phyloP scores from a whole-genome alignment of 2,888 invertebrate species.

The Ectemnius cavifrons region DNA sequence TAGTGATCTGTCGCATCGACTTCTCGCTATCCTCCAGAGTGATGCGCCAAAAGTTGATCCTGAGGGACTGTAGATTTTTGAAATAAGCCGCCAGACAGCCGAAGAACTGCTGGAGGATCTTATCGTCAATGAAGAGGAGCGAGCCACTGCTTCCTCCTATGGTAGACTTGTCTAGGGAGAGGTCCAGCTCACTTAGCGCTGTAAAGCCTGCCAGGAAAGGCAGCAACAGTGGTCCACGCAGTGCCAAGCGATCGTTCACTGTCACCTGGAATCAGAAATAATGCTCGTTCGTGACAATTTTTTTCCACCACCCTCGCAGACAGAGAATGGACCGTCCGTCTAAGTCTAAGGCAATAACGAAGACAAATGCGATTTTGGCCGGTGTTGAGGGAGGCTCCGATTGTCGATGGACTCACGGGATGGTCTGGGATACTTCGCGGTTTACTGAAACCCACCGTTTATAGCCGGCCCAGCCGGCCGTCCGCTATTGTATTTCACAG shows the following conservation, averaged over 20 bases:
- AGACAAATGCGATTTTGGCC: slow-evolving; percentile 33
- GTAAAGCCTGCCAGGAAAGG: slow-evolving; percentile 79
- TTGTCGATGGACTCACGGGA: slow-evolving; percentile 2
- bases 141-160: slow-evolving; percentile 74
- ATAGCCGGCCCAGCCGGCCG: background rate
- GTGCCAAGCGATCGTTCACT: slow-evolving; percentile 77
- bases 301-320: background rate
- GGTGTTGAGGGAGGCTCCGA: background rate
- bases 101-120: slow-evolving; percentile 78
- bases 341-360: slow-evolving; percentile 22
- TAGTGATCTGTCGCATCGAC: slow-evolving; percentile 74
- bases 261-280: slow-evolving; percentile 72
- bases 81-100: slow-evolving; percentile 77
- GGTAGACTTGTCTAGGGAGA: slow-evolving; percentile 78
- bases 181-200: slow-evolving; percentile 78
- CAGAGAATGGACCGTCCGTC: background rate
- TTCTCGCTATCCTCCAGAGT: slow-evolving; percentile 74
- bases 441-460: background rate
- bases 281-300: slow-evolving; percentile 31
- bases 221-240: slow-evolving; percentile 79
- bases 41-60: slow-evolving; percentile 76
- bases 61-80: slow-evolving; percentile 75
- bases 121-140: slow-evolving; percentile 78
- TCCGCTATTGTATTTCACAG: background rate
- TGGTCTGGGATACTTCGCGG: background rate